Percentiles rank a stretch among this genome's conserved stretches.
phyloP scores from a whole-genome alignment of 2,888 invertebrate genomes.

The Biston stratarius region DNA sequence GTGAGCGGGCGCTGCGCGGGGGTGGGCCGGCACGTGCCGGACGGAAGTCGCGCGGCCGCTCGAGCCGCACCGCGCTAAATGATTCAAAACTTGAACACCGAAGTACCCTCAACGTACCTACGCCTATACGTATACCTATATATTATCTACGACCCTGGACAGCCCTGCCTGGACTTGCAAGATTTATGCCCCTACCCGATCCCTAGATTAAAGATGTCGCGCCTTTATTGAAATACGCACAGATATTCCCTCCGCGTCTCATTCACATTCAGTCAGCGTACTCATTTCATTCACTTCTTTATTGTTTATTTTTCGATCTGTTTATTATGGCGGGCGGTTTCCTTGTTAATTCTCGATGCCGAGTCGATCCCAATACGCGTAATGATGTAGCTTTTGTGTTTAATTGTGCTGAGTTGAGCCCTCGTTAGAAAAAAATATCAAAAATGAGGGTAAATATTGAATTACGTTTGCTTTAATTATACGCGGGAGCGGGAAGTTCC shows the following conservation, averaged over 20 bases:
- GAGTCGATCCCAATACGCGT: slow-evolving; percentile 46
- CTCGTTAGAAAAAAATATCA: slow-evolving; percentile 33
- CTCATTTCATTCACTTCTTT: slow-evolving; percentile 77
- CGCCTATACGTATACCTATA: slow-evolving; percentile 19
- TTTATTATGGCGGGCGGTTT: slow-evolving; percentile 61
- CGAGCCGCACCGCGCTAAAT: slow-evolving; percentile 80
- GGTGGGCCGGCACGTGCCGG: slow-evolving; percentile 77
- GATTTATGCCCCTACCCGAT: slow-evolving; percentile 85
- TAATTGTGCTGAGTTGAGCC: slow-evolving; percentile 43
- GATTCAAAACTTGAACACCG: slow-evolving; percentile 79
- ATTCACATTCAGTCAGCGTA: slow-evolving; percentile 72
- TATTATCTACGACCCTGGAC: slow-evolving; percentile 8
- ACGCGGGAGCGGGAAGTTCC: slow-evolving; percentile 2
- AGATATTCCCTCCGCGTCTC: slow-evolving; percentile 65
- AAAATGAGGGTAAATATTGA: slow-evolving; percentile 37
- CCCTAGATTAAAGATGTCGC: slow-evolving; percentile 86
- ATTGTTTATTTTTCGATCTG: slow-evolving; percentile 75
- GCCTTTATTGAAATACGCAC: slow-evolving; percentile 84
- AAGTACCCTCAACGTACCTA: slow-evolving; percentile 38
- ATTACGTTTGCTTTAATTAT: slow-evolving; percentile 30
- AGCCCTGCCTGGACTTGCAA: slow-evolving; percentile 75
- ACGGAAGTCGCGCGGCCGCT: slow-evolving; percentile 82
- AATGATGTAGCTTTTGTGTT: slow-evolving; percentile 50
- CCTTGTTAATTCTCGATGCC: slow-evolving; percentile 55
- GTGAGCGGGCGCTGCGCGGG: slow-evolving; percentile 49